Base-by-base conservation (phyloP, 2,888 invertebrate genomes). In the Heliconius sara region DNA sequence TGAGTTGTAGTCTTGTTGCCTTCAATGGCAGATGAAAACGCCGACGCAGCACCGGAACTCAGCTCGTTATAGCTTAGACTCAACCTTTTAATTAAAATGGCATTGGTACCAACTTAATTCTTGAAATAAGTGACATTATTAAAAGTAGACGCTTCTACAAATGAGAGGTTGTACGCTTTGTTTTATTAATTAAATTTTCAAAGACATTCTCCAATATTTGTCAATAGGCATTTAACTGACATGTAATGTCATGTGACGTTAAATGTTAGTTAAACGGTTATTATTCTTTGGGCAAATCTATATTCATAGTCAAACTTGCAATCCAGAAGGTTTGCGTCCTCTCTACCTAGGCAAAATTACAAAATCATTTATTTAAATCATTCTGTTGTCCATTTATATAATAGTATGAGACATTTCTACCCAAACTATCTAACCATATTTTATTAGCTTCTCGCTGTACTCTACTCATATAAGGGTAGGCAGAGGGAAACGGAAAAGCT, bases 1-100 rank as follows among this genome's bases (percentile, higher is more conserved):
- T 88, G 86, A 3, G 87, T 89, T 19, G 87, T 81, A 27, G 81
- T 85, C 67, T 89, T 87, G 77, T 87, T 85, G 5, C 73, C 78
- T 78, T 88, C 86, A 25, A 83, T 76, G 3, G 80, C 83, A 43
- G 80, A 66, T 66, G 83, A 82, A 34, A 83, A 82, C 9, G 79
- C 52, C 34, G 78, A 74, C 12, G 83, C 84, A 0, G 83, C 78
- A 43, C 73, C 74, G 22, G 79, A 78, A 63, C 82, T 83, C 63
- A 83, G 70, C 10, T 83, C 77, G 39, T 84, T 84, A 67, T 78
- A 79, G 76, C 82, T 83, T 70, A 84, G 78, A 80, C 81, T 83
- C 63, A 84, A 82, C 79, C 84, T 84, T 75, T 77, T 71, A 60
- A 79, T 77, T 57, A 39, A 74, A 71, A 72, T 67, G 39, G 65